Base-by-base conservation (phyloP, 2,888 invertebrate species). In the Antheraea assamensis region DNA sequence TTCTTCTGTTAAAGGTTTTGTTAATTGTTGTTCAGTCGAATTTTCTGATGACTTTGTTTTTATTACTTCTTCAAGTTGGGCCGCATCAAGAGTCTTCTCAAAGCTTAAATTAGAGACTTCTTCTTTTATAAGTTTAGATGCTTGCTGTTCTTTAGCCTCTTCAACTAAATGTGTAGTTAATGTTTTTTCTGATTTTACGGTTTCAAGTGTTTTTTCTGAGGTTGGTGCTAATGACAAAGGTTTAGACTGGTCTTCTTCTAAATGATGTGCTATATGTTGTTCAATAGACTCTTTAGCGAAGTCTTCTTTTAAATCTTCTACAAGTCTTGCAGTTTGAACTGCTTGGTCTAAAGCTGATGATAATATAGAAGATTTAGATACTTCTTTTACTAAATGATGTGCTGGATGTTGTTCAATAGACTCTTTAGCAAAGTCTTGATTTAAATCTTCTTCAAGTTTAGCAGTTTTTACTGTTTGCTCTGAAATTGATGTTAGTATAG, bases 101-200 rank as follows among this genome's bases (percentile, higher is more conserved):
- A 21, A 27, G 52, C 68, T 24, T 55, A 30, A 64, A 74, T 74
- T 64, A 70, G 49, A 66, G 19, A 49, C 27, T 64, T 70, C 70
- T 74, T 74, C 75, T 24, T 52, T 30, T 71, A 75, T 73, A 55
- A 73, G 75, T 74, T 74, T 76, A 70, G 75, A 70, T 68, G 72
- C 61, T 70, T 78, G 73, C 27, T 68, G 21, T 35, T 68, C 21
- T n/a, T 31, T 68, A 68, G 7, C n/a, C n/a, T 68, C n/a, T 35
- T 35, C 68, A n/a, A n/a, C 10, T 35, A 68, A 35, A 68, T 35
- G 35, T 68, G 21, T 35, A 35, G 35, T 35, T 35, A 24, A 21
- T 35, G 10, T 13, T 68, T 35, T n/a, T 35, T 35, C 68, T 35
- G 35, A 17, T 68, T 68, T 19, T 68, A 19, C 10, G 21, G 31